phyloP scores from a whole-genome alignment of 2,113 vertebrate species.

The Neolamprologus sp. region DNA sequence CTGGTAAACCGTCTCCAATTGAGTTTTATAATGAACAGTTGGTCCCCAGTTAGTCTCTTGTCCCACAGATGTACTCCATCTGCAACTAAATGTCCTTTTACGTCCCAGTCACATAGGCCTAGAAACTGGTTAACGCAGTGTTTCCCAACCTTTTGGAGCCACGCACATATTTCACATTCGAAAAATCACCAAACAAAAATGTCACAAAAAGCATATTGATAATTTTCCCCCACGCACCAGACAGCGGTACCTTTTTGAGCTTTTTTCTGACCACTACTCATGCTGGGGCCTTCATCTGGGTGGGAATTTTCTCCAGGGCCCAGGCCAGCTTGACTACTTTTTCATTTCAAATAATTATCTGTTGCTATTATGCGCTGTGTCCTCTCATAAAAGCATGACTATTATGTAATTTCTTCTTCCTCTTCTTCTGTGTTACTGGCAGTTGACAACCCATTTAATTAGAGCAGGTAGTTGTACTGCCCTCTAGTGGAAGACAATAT shows the following conservation, averaged over 20 bases:
- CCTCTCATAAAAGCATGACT: fast-evolving
- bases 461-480: background rate
- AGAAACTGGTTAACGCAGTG: background rate
- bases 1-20: background rate
- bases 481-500: background rate
- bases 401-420: background rate
- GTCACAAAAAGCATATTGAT: background rate
- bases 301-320: background rate
- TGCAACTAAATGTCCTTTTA: background rate
- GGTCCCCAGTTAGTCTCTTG: background rate
- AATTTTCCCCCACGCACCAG: fast-evolving
- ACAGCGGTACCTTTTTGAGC: background rate
- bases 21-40: background rate
- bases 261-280: background rate
- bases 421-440: background rate
- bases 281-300: background rate
- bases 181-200: background rate
- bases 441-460: background rate
- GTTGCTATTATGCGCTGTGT: fast-evolving
- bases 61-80: background rate
- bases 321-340: background rate
- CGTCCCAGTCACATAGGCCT: background rate
- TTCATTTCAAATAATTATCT: background rate
- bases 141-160: background rate
- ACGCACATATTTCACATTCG: background rate